Evolutionary conservation across 2,888 invertebrate genomes (phyloP), one percentile per base, ranked within the genome.

Genomic region (Catocala nupta): DNA sequence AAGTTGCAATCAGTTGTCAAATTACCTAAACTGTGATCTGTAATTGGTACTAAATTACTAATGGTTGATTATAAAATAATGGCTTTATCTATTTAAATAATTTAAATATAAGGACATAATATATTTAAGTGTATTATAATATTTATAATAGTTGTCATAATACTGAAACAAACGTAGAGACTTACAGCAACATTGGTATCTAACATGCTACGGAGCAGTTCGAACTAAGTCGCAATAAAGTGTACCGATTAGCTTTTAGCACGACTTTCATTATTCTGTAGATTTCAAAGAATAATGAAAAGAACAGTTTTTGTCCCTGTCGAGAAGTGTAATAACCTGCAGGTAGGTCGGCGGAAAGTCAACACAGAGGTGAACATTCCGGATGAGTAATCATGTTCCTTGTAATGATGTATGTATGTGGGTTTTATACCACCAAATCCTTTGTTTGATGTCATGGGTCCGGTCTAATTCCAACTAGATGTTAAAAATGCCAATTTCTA

Each of bases 261-360:
- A 70, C 72, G 71, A 77, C 67, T 77, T 73, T 76, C 70, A 80
- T 78, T 81, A 81, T 80, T 73, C 71, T 75, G 70, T 74, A 61
- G 77, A 83, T 82, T 87, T 84, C 79, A 73, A 81, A 85, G 77
- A 77, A 78, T 77, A 89, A 87, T 84, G 81, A 76, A 78, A 80
- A 72, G 78, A 75, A 77, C 73, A 77, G 86, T 90, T 92, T 91
- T 92, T 91, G 90, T 90, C 85, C 83, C 83, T 75, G 75, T 54
- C 70, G 75, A 78, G 68, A 78, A 81, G 91, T 87, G 88, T 86
- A 91, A 90, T 89, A 91, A 92, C 91, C 92, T 87, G 82, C 81
- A 85, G 90, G 90, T 89, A 91, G 91, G 91, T 87, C 90, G 85
- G 68, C 81, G 83, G 85, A 92, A 92, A 90, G 92, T 92, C 92